A percentile compares a stretch with the other conserved stretches of the same genome.
Evolutionary conservation across 2,113 vertebrate species (phyloP).

Genomic region (Pollimyrus isidori): DNA sequence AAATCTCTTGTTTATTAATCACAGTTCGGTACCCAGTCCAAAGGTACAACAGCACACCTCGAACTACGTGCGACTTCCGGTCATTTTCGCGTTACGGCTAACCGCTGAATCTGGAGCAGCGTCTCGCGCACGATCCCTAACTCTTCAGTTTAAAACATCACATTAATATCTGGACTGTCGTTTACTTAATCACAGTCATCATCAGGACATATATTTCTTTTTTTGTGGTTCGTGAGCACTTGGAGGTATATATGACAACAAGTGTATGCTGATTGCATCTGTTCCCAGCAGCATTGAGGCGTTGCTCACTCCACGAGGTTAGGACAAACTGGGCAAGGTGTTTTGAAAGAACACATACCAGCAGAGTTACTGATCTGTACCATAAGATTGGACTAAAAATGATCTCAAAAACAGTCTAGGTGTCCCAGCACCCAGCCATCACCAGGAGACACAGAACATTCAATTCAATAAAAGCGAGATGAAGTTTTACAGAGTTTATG

Average conservation of each 20-base stretch:
- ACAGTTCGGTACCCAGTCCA: neutral
- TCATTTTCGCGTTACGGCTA: neutral
- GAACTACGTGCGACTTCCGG: neutral
- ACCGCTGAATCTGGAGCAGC: neutral
- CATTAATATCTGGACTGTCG: neutral
- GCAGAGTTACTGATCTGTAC: neutral
- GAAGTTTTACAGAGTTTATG: neutral
- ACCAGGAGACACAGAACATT: neutral
- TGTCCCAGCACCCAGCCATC: neutral
- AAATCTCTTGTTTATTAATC: neutral
- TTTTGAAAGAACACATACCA: neutral
- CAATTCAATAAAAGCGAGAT: neutral
- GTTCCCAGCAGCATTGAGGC: neutral
- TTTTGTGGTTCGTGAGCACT: neutral
- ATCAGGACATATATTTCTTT: neutral
- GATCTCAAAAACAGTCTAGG: neutral
- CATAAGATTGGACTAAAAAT: neutral
- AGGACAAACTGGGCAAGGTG: neutral
- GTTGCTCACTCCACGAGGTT: neutral
- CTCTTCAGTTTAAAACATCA: slow-evolving; percentile 19
- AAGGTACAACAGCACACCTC: neutral
- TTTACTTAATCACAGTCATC: neutral
- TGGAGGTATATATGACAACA: neutral
- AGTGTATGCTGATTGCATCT: neutral
- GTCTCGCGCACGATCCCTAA: neutral